Evolutionary conservation across 1,140 invertebrate species (phyloP).

Genomic region (Pogonomyrmex californicus): DNA sequence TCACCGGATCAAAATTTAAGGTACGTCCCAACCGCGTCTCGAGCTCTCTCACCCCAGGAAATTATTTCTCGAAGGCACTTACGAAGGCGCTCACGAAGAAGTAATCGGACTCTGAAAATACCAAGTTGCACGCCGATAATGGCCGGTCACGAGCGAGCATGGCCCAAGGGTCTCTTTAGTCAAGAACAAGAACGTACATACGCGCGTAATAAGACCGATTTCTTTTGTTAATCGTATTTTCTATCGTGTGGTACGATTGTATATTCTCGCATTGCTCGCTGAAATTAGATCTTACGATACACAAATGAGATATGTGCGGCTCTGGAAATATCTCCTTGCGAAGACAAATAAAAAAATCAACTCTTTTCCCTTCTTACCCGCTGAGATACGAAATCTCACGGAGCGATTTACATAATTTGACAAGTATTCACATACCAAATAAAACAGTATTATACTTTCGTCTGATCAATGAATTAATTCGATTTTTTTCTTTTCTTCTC

Average conservation of each 20-base stretch:
- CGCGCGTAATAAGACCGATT: slow-evolving; percentile 58
- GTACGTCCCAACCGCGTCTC: slow-evolving; percentile 44
- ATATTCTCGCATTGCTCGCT: slow-evolving; percentile 32
- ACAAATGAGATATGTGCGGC: not conserved
- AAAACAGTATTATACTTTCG: not conserved
- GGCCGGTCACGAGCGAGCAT: slow-evolving; percentile 63
- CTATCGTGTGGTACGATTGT: slow-evolving; percentile 47
- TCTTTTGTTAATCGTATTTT: slow-evolving; percentile 64
- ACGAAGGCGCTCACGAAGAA: slow-evolving; percentile 75
- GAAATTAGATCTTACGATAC: slow-evolving; percentile 46
- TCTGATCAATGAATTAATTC: not conserved
- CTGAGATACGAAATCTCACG: not conserved
- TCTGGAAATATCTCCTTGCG: slow-evolving; percentile 27
- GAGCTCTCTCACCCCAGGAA: slow-evolving; percentile 63
- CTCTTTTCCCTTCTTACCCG: not conserved
- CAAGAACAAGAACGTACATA: slow-evolving; percentile 63
- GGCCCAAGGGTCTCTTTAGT: slow-evolving; percentile 62
- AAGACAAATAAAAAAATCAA: slow-evolving; percentile 20
- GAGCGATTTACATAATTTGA: not conserved
- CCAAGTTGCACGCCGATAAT: slow-evolving; percentile 73
- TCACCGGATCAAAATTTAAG: slow-evolving; percentile 75
- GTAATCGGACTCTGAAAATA: slow-evolving; percentile 75
- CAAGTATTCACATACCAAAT: not conserved
- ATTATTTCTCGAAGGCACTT: slow-evolving; percentile 75
- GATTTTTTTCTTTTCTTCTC: not conserved